These are phyloP conservation scores for Lasioglossum malachurum DNA, from an alignment of 2,888 invertebrate species.

Conservation along the genomic window DNA sequence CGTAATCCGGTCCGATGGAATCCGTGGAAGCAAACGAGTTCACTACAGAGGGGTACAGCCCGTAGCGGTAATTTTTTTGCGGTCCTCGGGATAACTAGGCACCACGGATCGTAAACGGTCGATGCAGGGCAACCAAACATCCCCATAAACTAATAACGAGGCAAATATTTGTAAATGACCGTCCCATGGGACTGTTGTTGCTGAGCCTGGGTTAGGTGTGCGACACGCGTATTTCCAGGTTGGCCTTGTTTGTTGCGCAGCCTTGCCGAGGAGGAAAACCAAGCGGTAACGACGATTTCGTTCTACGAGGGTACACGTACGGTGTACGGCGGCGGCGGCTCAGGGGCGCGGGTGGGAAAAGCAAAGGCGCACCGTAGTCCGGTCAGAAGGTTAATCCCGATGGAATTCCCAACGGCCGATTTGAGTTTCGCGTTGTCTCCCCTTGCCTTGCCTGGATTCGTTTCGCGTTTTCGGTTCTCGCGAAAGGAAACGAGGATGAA, in stretches of 20 bases:
- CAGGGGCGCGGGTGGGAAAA: neutral
- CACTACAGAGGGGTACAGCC: neutral
- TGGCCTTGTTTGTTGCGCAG: neutral
- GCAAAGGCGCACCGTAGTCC: neutral
- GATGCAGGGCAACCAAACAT: conserved; percentile 62
- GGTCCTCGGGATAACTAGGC: conserved; percentile 29
- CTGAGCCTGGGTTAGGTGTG: neutral
- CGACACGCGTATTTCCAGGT: conserved; percentile 15
- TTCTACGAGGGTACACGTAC: neutral
- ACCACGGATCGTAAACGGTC: neutral
- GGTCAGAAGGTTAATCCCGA: conserved; percentile 45
- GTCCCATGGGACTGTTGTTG: conserved; percentile 14
- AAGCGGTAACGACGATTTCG: neutral
- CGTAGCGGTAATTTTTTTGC: neutral
- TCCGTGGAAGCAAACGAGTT: neutral
- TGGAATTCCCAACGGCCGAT: conserved; percentile 38
- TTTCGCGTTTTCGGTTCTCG: neutral
- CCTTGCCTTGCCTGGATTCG: neutral
- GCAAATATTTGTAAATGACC: conserved; percentile 76
- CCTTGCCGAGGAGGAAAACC: neutral
- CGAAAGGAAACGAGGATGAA: neutral
- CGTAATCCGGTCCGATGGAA: neutral
- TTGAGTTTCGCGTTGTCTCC: conserved; percentile 21
- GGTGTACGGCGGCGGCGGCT: neutral
- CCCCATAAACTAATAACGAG: conserved; percentile 78